Percentiles rank a stretch among this genome's conserved stretches.
Evolutionary conservation across 2,888 invertebrate species (phyloP).

Genomic region (Leucophora obtusa): DNA sequence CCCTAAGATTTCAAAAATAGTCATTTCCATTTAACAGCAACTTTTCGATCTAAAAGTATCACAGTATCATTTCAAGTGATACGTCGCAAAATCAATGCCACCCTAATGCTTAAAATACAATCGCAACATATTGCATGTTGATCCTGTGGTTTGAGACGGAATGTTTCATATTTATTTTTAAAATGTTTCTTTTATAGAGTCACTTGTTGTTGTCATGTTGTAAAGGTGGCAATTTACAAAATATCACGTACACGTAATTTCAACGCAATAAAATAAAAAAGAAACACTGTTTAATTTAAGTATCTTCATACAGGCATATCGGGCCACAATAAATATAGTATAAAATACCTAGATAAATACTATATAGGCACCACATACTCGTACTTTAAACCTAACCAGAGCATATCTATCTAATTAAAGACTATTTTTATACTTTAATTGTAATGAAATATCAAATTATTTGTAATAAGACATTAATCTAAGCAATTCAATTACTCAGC

Average conservation of each 20-base stretch:
- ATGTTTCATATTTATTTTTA: conserved; percentile 33
- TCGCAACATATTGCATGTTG: no score
- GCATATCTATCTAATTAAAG: conserved; percentile 46
- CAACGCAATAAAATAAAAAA: conserved; percentile 45
- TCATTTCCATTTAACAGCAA: no score
- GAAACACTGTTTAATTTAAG: neutral
- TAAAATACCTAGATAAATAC: conserved; percentile 3
- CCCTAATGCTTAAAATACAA: no score
- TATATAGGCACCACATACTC: no score
- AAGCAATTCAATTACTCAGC: neutral
- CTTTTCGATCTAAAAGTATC: no score
- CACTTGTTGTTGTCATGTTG: conserved; percentile 51
- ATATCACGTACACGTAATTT: conserved; percentile 62
- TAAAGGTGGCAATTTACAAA: conserved; percentile 61
- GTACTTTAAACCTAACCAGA: conserved; percentile 33
- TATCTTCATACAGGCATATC: neutral
- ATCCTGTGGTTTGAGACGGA: no score
- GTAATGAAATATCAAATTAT: neutral
- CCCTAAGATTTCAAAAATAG: no score
- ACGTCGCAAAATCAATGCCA: no score
- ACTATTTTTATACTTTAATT: conserved; percentile 53
- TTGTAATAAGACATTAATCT: conserved; percentile 4
- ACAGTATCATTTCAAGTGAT: no score
- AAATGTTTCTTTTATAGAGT: conserved; percentile 20
- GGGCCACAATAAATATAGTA: neutral